Percentiles rank a stretch among this genome's conserved stretches.
These are phyloP conservation scores for Malurus leucopterus DNA, from an alignment of 2,797 vertebrate species.

Conservation along the genomic window DNA sequence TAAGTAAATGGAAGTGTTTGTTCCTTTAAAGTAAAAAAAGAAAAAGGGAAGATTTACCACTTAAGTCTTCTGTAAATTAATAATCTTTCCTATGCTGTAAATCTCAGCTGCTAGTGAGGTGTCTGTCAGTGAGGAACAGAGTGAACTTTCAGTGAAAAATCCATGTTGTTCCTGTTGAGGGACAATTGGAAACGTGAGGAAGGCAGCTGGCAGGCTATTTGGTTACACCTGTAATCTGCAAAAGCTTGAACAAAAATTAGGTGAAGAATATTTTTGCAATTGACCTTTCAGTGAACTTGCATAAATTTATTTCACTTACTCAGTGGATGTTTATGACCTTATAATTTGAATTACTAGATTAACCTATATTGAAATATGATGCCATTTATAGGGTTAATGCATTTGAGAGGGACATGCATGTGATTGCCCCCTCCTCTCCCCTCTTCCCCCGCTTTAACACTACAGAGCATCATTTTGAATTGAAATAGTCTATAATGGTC, in stretches of 20 bases:
- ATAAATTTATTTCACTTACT: slow-evolving; percentile 16
- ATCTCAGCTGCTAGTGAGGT: not conserved
- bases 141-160: slow-evolving; percentile 38
- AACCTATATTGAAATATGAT: slow-evolving; percentile 9
- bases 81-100: not conserved
- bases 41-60: not conserved
- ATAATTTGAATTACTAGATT: slow-evolving; percentile 3
- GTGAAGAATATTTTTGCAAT: slow-evolving; percentile 63
- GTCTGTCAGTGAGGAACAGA: not conserved
- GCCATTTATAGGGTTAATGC: slow-evolving; percentile 63
- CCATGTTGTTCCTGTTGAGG: slow-evolving; percentile 37
- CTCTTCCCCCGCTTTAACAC: slow-evolving; percentile 61
- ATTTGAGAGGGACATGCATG: slow-evolving; percentile 50
- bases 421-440: slow-evolving; percentile 18
- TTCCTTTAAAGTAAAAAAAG: not conserved
- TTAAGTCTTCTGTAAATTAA: not conserved
- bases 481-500: slow-evolving; percentile 73
- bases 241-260: slow-evolving; percentile 57
- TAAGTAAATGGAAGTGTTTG: not conserved
- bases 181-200: slow-evolving; percentile 34
- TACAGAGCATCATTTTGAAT: slow-evolving; percentile 71
- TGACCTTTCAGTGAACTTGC: slow-evolving; percentile 64
- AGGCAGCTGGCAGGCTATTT: slow-evolving; percentile 73
- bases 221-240: slow-evolving; percentile 71
- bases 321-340: slow-evolving; percentile 19